A percentile compares a stretch with the other conserved stretches of the same genome.
These are phyloP conservation scores for Muscina levida DNA, from an alignment of 2,888 invertebrate genomes.

Conservation along the genomic window DNA sequence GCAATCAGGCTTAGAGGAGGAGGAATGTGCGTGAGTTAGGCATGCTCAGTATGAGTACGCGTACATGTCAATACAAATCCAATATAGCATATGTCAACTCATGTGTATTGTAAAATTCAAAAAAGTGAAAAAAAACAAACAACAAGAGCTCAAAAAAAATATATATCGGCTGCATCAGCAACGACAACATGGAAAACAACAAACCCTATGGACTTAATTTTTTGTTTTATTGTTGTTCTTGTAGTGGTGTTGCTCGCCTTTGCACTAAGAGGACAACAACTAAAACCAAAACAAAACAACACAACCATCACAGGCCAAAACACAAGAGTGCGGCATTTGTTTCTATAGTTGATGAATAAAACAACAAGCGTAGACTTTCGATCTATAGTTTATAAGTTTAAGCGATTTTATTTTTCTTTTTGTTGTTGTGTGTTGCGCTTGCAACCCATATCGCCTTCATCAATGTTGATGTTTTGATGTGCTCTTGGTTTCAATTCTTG, in stretches of 20 bases:
- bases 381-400: constrained; percentile 20
- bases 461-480: constrained; percentile 29
- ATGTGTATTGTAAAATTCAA: constrained; percentile 60
- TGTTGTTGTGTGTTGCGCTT: constrained; percentile 55
- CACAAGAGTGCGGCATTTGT: constrained; percentile 50
- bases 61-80: constrained; percentile 69
- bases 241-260: no score
- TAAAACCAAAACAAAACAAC: constrained; percentile 45
- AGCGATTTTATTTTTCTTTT: constrained; percentile 15
- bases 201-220: constrained; percentile 36
- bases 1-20: not conserved
- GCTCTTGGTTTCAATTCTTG: constrained; percentile 13
- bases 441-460: constrained; percentile 29
- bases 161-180: constrained; percentile 28
- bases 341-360: constrained; percentile 63
- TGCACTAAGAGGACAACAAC: no score
- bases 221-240: constrained; percentile 41
- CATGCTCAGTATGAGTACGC: constrained; percentile 66
- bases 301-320: not conserved
- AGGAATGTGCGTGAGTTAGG: constrained; percentile 65
- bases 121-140: constrained; percentile 36
- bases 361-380: constrained; percentile 62
- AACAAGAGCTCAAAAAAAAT: constrained; percentile 24
- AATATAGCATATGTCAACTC: constrained; percentile 66
- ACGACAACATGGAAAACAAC: constrained; percentile 38